Base-by-base conservation (phyloP, 2,888 invertebrate species). In the Anaspis maculata region DNA sequence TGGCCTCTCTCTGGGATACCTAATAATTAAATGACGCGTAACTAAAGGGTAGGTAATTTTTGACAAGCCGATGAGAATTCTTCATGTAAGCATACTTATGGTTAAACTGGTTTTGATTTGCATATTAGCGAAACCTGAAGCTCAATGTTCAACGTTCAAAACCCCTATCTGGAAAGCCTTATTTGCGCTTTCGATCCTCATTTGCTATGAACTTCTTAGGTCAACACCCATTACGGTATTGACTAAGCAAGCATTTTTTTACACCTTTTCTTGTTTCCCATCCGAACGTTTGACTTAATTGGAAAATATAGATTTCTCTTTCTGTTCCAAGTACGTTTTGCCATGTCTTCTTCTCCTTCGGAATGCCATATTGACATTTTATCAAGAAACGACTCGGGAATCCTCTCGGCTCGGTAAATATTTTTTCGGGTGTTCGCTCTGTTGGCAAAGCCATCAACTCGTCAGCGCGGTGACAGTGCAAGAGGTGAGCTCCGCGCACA, bases 221-320 rank as follows among this genome's bases (percentile, higher is more conserved):
- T 33, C 33, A 33, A 33, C 23, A 33, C 12, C 27, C 33, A 33
- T 27, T 33, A 33, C 27, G 13, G 13, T 33, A 22, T 33, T 27
- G 13, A 13, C 23, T 26, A 27, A 22, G 15, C 12, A 13, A 26
- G 27, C 14, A 27, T 33, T 27, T 33, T 33, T 33, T 23, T 23
- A 25, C 13, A 19, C 27, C 14, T 5, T 33, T 22, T 33, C 27
- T 33, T 2, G 15, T 26, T 33, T 21, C 27, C 15, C 25, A 26
- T 26, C 25, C n/a, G n/a, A n/a, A n/a, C n/a, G n/a, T n/a, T n/a
- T 26, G 33, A 12, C 22, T 33, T 25, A 31, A 31, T 31, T 25
- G 31, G 25, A 25, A 24, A 31, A 30, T n/a, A n/a, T n/a, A 30
- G 22, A 12, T 30, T 10, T 25, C 25, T 16, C n/a, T 31, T 25